Percentiles rank a stretch among this genome's conserved stretches.
Conservation (phyloP, 92 coral and sea anemone genomes). For the Heteractis magnifica region DNA sequence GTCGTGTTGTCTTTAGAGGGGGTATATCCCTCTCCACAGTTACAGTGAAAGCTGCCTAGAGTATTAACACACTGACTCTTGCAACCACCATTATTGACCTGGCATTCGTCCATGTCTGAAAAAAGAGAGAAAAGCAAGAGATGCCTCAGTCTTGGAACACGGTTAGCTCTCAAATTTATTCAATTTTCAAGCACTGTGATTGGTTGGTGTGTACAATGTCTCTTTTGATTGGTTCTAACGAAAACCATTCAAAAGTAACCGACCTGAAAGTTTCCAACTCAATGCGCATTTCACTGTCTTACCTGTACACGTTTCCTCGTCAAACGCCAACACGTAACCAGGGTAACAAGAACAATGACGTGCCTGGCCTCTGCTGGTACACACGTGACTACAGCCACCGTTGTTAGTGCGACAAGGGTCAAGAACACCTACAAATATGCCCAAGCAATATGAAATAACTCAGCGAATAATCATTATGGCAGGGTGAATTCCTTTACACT, state of each 20-base stretch:
- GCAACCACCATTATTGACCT: slow-evolving; percentile 82
- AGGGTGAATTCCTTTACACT: neutral
- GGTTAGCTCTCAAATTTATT: neutral
- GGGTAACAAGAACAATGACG: slow-evolving; percentile 64
- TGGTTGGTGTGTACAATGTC: neutral
- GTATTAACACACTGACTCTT: slow-evolving; percentile 66
- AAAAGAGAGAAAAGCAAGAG: neutral
- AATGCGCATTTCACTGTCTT: neutral
- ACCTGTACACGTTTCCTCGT: slow-evolving; percentile 78
- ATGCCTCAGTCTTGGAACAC: too few species aligned
- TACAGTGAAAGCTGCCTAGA: slow-evolving; percentile 73
- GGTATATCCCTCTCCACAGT: slow-evolving; percentile 68
- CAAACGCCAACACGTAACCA: slow-evolving; percentile 63
- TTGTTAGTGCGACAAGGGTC: slow-evolving; percentile 58
- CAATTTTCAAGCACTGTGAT: neutral
- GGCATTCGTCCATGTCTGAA: slow-evolving; percentile 80
- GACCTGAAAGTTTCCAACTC: neutral
- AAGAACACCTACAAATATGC: neutral
- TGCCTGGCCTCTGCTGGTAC: slow-evolving; percentile 36
- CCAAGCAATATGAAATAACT: neutral
- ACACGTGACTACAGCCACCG: slow-evolving; percentile 76
- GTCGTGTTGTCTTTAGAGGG: slow-evolving; percentile 63
- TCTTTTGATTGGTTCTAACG: neutral
- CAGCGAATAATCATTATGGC: neutral
- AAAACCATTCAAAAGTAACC: neutral